Percentiles rank a stretch among this genome's conserved stretches.
Evolutionary conservation across 2,888 invertebrate genomes (phyloP).

Genomic region (Sarcophaga variegata): DNA sequence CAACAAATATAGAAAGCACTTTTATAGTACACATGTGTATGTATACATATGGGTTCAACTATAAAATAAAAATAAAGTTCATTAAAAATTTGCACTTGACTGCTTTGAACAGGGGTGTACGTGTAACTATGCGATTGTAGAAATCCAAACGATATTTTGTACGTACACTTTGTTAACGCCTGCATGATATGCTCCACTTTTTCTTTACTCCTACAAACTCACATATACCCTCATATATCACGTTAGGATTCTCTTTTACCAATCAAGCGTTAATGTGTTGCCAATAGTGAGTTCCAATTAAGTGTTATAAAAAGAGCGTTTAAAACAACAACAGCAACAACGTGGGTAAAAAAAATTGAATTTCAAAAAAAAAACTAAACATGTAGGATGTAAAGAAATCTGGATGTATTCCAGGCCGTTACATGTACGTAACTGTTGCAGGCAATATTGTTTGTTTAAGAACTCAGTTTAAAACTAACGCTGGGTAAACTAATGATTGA

Average conservation of each 20-base stretch:
- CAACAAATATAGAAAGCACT: too few species aligned
- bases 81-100: slow-evolving; percentile 63
- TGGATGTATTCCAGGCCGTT: not conserved
- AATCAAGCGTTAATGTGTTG: slow-evolving; percentile 59
- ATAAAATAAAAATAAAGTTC: slow-evolving; percentile 47
- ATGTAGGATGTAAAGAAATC: not conserved
- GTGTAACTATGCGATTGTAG: too few species aligned
- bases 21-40: not conserved
- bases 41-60: not conserved
- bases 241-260: slow-evolving; percentile 28
- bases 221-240: not conserved
- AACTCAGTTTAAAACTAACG: not conserved
- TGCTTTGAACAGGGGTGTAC: slow-evolving; percentile 42
- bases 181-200: not conserved
- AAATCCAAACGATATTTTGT: too few species aligned
- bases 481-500: not conserved
- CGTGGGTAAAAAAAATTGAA: not conserved
- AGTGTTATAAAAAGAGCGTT: slow-evolving; percentile 25
- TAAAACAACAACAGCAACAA: not conserved
- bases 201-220: not conserved
- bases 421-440: not conserved
- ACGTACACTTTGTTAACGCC: not conserved
- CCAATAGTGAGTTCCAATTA: slow-evolving; percentile 62
- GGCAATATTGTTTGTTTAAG: not conserved
- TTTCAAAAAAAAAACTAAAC: not conserved